These are phyloP conservation scores for Serilophus lunatus DNA, from an alignment of 2,113 vertebrate genomes.

Conservation along the genomic window DNA sequence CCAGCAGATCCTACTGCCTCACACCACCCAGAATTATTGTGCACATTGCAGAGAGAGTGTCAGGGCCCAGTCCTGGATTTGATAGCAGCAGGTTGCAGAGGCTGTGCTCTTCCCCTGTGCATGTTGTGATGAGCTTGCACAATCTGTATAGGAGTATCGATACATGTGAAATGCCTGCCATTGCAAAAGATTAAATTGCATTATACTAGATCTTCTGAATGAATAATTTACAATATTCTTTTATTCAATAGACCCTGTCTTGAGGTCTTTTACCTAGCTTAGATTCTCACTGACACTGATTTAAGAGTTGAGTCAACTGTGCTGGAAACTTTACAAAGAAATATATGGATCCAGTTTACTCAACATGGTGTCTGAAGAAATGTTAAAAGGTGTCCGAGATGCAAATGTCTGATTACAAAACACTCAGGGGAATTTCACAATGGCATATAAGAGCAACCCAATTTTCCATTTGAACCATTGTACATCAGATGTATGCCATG, in stretches of 20 bases:
- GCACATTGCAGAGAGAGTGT: neutral
- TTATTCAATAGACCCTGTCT: neutral
- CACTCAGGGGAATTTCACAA: neutral
- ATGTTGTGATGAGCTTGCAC: neutral
- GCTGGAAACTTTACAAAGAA: constrained; percentile 48
- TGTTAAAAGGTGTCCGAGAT: constrained; percentile 42
- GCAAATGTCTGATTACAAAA: constrained; percentile 48
- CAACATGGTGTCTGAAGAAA: constrained; percentile 55
- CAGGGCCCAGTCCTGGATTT: neutral
- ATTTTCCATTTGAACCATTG: constrained; percentile 30
- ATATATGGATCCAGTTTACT: constrained; percentile 47
- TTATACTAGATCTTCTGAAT: neutral
- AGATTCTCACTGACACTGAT: neutral
- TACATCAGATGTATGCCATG: neutral
- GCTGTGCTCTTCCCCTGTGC: neutral
- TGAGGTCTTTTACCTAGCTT: constrained; percentile 25
- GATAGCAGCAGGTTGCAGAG: neutral
- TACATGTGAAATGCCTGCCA: neutral
- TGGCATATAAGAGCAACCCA: neutral
- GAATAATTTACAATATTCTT: neutral
- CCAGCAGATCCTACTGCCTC: neutral
- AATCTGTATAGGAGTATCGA: neutral
- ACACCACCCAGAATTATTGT: neutral
- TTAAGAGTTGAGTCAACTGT: neutral
- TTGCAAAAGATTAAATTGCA: neutral